Evolutionary conservation across 2,113 vertebrate genomes (phyloP).

Genomic region (Himantopus leucocephalus): DNA sequence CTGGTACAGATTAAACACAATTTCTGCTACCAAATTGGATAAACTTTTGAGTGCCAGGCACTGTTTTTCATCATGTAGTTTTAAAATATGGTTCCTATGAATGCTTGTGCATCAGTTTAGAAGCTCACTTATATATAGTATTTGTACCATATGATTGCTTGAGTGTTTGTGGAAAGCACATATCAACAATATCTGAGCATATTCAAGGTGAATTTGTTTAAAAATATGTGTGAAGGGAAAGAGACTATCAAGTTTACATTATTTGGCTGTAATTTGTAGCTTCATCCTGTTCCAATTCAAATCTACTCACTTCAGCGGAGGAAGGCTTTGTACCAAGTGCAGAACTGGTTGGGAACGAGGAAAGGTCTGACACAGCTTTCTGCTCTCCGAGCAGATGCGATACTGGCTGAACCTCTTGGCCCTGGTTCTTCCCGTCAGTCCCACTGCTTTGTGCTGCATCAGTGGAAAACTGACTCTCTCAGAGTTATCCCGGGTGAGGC

Average conservation of each 20-base stretch:
- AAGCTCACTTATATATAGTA: not conserved
- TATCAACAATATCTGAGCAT: not conserved
- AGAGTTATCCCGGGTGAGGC: not conserved
- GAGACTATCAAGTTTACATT: not conserved
- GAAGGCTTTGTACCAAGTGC: not conserved
- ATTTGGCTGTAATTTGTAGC: not conserved
- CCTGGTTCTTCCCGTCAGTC: not conserved
- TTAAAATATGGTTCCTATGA: not conserved
- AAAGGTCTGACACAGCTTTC: not conserved
- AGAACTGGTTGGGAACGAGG: not conserved
- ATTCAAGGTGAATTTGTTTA: not conserved
- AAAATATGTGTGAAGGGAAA: not conserved
- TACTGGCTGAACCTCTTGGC: not conserved
- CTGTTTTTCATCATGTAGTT: not conserved
- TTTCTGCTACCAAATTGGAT: not conserved
- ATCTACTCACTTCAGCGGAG: not conserved
- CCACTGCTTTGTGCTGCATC: not conserved
- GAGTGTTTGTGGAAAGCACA: not conserved
- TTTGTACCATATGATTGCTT: not conserved
- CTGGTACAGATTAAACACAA: not conserved
- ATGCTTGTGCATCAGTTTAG: not conserved
- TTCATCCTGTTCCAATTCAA: not conserved
- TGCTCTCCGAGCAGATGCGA: not conserved
- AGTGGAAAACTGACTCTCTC: not conserved
- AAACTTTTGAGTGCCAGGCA: not conserved